Evolutionary conservation across 2,113 vertebrate species (phyloP), one percentile per base, ranked within the genome.

Genomic region (Nothocercus julius): DNA sequence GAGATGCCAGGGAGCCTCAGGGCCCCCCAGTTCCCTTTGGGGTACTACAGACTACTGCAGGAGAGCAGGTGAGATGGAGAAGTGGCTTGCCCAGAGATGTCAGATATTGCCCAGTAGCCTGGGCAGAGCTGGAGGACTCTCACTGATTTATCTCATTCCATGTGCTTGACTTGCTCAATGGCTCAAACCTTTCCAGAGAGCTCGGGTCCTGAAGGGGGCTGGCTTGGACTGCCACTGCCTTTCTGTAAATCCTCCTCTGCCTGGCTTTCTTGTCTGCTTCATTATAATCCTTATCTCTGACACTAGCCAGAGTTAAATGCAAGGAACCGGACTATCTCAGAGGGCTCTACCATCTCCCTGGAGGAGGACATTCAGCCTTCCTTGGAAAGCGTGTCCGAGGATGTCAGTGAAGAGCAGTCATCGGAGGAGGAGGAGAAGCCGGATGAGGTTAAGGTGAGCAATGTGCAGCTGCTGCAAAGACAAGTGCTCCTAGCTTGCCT

Each of bases 1-100:
- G 86, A 68, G 95, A 85, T 64, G 56, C 34, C 38, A 40, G 25
- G 15, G 59, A 85, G 13, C 66, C 75, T 45, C 40, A 11, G 62
- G 90, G 56, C 10, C 3, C 20, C 11, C 44, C 2, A 1, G 64
- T 88, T 51, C 40, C 72, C 16, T 62, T 73, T 0, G 34, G 13
- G 3, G 78, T 11, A 40, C 62, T 38, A n/a, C 82, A 88, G 45
- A 79, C 67, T 21, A 8, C 69, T 36, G 85, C 84, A 12, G 21
- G 32, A 66, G 77, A 84, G n/a, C 95, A 95, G 97, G 97, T 98
- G 82, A 97, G 97, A 86, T 36, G 38, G 32, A 25, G 63, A 32
- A 40, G 36, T n/a, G 56, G 24, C 22, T 42, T 13, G n/a, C 25
- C 54, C 30, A 25, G 36, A 38, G 19, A 7, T 16, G 12, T 44